phyloP scores from a whole-genome alignment of 2,797 vertebrate genomes.

The Brotula barbata region DNA sequence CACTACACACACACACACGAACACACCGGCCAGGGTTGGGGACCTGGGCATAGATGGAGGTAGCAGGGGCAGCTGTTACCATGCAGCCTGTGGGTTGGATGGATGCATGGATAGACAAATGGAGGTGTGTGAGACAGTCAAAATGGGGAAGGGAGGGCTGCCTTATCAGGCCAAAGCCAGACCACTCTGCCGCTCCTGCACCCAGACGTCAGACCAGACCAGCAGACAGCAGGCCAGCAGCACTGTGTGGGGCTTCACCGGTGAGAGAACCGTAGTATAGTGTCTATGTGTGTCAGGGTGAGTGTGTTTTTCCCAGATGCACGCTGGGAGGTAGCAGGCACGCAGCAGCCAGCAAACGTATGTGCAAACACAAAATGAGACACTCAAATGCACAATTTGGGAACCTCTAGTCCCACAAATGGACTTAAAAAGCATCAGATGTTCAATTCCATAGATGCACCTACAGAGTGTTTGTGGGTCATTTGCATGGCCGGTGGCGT shows the following conservation, averaged over 20 bases:
- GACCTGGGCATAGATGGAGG: constrained; percentile 55
- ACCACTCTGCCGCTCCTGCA: constrained; percentile 50
- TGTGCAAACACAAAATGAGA: constrained; percentile 47
- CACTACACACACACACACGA: constrained; percentile 6
- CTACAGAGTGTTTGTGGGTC: neutral
- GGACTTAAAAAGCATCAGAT: constrained; percentile 33
- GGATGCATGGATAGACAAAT: constrained; percentile 57
- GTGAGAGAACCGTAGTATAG: constrained; percentile 21
- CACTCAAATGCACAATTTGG: constrained; percentile 33
- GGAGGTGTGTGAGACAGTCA: constrained; percentile 55
- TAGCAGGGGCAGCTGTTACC: constrained; percentile 64
- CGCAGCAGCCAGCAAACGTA: constrained; percentile 59
- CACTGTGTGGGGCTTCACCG: constrained; percentile 50
- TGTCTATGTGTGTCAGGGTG: constrained; percentile 26
- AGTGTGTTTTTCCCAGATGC: constrained; percentile 55
- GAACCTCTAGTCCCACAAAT: constrained; percentile 45
- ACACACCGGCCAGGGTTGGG: constrained; percentile 26
- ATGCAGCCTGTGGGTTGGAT: constrained; percentile 64
- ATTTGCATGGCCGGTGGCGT: neutral
- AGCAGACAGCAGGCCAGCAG: constrained; percentile 63
- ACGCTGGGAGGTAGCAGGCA: constrained; percentile 49
- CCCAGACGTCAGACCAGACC: constrained; percentile 63
- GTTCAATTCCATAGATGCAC: neutral
- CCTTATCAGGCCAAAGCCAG: constrained; percentile 74
- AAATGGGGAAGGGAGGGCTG: constrained; percentile 35